A percentile compares a stretch with the other conserved stretches of the same genome.
Evolutionary conservation across 2,888 invertebrate genomes (phyloP).

Genomic region (Ophion ellenae): DNA sequence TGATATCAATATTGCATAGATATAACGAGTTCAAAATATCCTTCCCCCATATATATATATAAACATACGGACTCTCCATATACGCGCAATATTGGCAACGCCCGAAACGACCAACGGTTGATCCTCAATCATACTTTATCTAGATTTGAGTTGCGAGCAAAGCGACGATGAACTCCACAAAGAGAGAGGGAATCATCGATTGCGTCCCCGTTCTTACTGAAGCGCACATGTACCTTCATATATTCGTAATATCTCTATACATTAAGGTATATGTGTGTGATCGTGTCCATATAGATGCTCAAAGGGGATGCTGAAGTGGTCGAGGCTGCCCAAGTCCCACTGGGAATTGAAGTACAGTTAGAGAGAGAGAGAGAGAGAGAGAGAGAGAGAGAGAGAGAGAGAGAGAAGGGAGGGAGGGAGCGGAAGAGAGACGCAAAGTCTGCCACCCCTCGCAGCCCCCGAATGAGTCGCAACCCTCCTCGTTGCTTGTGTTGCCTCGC

Average conservation of each 20-base stretch:
- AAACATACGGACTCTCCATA: conserved; percentile 10
- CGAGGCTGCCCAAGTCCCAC: conserved; percentile 55
- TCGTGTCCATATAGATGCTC: not conserved
- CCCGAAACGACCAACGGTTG: conserved; percentile 46
- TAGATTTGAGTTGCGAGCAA: conserved; percentile 54
- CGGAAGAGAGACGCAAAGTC: too few species aligned
- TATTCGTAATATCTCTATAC: conserved; percentile 38
- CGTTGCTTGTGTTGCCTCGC: too few species aligned
- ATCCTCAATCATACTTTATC: conserved; percentile 64
- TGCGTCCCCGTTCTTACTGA: conserved; percentile 29
- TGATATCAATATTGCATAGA: too few species aligned
- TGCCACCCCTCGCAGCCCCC: not conserved
- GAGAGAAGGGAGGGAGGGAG: too few species aligned
- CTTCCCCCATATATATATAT: not conserved
- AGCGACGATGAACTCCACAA: conserved; percentile 45
- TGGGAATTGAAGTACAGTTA: conserved; percentile 34
- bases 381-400: too few species aligned
- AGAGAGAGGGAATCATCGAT: conserved; percentile 54
- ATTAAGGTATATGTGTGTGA: not conserved
- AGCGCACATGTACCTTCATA: conserved; percentile 19
- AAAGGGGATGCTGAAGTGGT: conserved; percentile 49
- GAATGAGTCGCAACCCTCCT: too few species aligned
- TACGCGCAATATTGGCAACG: conserved; percentile 30
- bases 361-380: too few species aligned
- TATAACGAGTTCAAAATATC: too few species aligned